phyloP scores from a whole-genome alignment of 2,113 vertebrate genomes.

The Mus musculus region GRCm39 chr16:27442001-27442500 shows the following conservation, averaged over 20 bases:
- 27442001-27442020: neutral
- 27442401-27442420: neutral
- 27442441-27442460: neutral
- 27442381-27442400: neutral
- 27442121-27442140: neutral
- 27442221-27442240: neutral
- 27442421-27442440: conserved; percentile 41
- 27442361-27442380: neutral
- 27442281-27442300: neutral
- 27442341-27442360: neutral
- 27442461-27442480: neutral
- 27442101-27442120: neutral
- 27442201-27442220: neutral
- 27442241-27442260: neutral
- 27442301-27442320: neutral
- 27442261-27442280: neutral
- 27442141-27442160: neutral
- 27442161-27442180: neutral
- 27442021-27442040: conserved; percentile 6
- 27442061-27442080: neutral
- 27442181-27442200: neutral
- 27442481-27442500: neutral
- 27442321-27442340: neutral
- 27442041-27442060: neutral
- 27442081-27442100: neutral